Percentiles rank a stretch among this genome's conserved stretches.
phyloP scores from a whole-genome alignment of 2,113 vertebrate genomes.

The Eclectus roratus region DNA sequence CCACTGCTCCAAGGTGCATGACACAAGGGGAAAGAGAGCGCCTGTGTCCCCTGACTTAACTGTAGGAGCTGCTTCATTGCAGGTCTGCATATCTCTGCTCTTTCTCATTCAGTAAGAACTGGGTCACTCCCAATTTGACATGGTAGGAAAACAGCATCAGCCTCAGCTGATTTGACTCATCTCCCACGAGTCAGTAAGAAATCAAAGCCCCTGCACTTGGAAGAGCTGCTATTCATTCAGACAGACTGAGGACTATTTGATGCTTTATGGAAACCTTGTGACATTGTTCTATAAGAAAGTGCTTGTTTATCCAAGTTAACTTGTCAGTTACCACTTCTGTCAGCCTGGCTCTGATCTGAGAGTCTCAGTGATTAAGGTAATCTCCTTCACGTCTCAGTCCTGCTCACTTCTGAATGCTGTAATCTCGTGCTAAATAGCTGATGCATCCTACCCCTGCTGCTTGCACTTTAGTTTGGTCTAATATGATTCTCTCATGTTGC shows the following conservation, averaged over 20 bases:
- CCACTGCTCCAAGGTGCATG: rapidly evolving
- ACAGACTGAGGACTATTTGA: not conserved
- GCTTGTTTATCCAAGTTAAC: not conserved
- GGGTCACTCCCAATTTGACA: not conserved
- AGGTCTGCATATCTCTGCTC: not conserved
- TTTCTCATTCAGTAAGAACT: not conserved
- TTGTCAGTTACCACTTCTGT: not conserved
- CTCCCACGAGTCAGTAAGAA: not conserved
- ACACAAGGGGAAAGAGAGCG: not conserved
- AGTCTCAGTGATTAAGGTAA: not conserved
- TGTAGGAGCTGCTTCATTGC: not conserved
- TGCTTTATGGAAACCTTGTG: not conserved
- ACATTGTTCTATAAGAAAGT: not conserved
- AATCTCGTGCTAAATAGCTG: not conserved
- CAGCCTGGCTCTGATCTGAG: not conserved
- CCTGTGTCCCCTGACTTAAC: not conserved
- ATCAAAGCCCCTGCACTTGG: not conserved
- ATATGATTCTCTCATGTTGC: not conserved
- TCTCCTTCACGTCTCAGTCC: not conserved
- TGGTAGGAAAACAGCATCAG: not conserved
- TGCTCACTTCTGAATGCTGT: not conserved
- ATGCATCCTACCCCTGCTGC: not conserved
- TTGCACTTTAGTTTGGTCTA: not conserved
- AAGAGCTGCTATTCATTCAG: not conserved
- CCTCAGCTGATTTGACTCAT: conserved; percentile 12